Evolutionary conservation across 2,888 invertebrate genomes (phyloP).

Genomic region (Drosophila aldrichi): DNA sequence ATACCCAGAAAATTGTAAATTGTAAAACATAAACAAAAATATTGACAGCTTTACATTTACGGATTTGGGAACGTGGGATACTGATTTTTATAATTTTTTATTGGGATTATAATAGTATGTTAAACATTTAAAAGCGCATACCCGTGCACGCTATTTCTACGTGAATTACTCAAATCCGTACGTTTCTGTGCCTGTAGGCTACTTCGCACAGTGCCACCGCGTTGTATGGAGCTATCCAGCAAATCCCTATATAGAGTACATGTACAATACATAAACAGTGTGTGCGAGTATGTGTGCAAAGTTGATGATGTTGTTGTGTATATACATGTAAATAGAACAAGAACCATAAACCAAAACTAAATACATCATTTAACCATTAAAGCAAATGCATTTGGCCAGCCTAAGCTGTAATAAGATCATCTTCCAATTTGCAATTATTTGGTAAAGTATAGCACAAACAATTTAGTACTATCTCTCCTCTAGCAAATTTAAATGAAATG

Average conservation of each 20-base stretch:
- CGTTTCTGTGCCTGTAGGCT: conserved; percentile 86
- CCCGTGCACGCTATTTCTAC: conserved; percentile 89
- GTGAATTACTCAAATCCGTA: conserved; percentile 85
- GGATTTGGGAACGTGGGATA: conserved; percentile 1
- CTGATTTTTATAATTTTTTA: not conserved
- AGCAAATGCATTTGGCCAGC: conserved; percentile 17
- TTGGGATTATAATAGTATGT: conserved; percentile 39
- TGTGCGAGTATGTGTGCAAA: conserved; percentile 45
- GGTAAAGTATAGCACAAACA: not conserved
- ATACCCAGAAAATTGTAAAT: not conserved
- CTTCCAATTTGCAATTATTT: not conserved
- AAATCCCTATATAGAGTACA: conserved; percentile 84
- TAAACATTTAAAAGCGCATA: conserved; percentile 80
- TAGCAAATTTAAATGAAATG: not conserved
- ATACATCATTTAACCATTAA: conserved; percentile 16
- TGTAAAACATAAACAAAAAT: conserved; percentile 17
- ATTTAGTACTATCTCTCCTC: not conserved
- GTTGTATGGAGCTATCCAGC: conserved; percentile 87
- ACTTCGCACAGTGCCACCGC: conserved; percentile 87
- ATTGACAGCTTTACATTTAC: conserved; percentile 14
- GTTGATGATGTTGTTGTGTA: conserved; percentile 44
- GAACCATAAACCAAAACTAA: conserved; percentile 49
- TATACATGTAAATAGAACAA: conserved; percentile 73
- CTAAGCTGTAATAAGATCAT: not conserved
- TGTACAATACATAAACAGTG: conserved; percentile 27